Base-by-base conservation (phyloP, 2,113 vertebrate genomes). In the Salvelinus fontinalis region DNA sequence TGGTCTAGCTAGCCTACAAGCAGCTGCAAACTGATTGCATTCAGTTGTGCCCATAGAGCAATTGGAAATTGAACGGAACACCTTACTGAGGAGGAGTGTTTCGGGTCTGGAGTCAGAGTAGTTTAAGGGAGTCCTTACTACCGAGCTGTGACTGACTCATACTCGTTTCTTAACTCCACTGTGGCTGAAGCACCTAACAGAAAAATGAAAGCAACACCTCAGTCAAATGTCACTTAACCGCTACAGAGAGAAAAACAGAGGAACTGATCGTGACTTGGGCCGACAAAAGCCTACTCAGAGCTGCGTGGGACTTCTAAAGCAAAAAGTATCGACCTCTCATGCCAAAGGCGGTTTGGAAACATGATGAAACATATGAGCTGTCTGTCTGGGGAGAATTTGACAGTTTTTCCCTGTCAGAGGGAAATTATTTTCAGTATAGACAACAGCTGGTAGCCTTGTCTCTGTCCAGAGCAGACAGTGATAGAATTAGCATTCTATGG, bases 381-480 rank as follows among this genome's bases (percentile, higher is more conserved):
- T 62, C 59, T 62, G 59, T 62, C 59, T 62, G 59, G 59, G 18
- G 7, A 62, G 8, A 29, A 64, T 39, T 24, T 26, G 39, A 68
- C 64, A 59, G 16, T 29, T 79, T 71, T 69, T 54, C 67, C 54
- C 83, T 2, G 5, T 49, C 12, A 24, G 59, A 62, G 59, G 48
- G 26, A 18, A 18, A 72, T 48, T 80, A 69, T 73, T 70, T 80
- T 67, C 73, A 5, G 68, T 16, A 12, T 51, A 70, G 69, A 70
- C 31, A 26, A 71, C 88, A 82, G 83, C 83, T 81, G 78, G 67
- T 62, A 24, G 57, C 1, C 5, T 6, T 5, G 27, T 24, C 5
- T 1, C 24, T 6, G 65, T 67, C 65, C 14, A 67, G 65, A 67
- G 4, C 13, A 44, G 39, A 22, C 62, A 67, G 34, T 81, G 78